Base-by-base conservation (phyloP, 2,888 invertebrate genomes). In the Trissonchulus sp. region DNA sequence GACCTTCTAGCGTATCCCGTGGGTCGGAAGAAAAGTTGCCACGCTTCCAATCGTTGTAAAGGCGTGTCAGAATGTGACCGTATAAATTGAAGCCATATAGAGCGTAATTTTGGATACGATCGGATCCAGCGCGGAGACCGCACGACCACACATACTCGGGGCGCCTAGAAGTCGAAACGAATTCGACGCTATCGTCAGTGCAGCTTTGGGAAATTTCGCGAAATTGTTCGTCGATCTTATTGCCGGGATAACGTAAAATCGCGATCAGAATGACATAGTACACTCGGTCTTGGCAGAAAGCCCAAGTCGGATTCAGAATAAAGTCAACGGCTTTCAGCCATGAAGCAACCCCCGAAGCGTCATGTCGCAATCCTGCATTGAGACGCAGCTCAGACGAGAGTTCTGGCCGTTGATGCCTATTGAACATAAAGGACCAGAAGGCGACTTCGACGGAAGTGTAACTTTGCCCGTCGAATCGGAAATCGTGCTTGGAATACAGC, bases 111-210 rank as follows among this genome's bases (percentile, higher is more conserved):
- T 65, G 3, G n/a, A 65, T 65, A 15, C 30, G 31, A 28, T 65
- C 34, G 8, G 31, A 31, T 15, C 8, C 15, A 15, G 8, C 15
- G 34, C 30, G 8, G 34, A 65, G 65, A 8, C 65, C 65, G 30
- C 65, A 65, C 3, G 31, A 31, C 65, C 65, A 65, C 34, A 65
- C 65, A 34, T 31, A 34, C n/a, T 65, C 65, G 8, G 65, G 48
- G 8, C 48, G 48, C 23, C 23, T 48, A 15, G 48, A 48, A 15
- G 23, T 8, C 8, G 48, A 48, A 48, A 48, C 48, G 8, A 48
- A 23, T 15, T 23, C 8, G 23, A 48, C 23, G 8, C 48, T 8
- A 48, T 8, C 23, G 48, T 48, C 48, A 23, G 8, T 23, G 48
- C 23, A 48, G 23, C 8, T 48, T 48, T 48, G 48, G 23, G 8